phyloP scores from a whole-genome alignment of 2,113 vertebrate genomes.

The Andinoacara biseriatus region DNA sequence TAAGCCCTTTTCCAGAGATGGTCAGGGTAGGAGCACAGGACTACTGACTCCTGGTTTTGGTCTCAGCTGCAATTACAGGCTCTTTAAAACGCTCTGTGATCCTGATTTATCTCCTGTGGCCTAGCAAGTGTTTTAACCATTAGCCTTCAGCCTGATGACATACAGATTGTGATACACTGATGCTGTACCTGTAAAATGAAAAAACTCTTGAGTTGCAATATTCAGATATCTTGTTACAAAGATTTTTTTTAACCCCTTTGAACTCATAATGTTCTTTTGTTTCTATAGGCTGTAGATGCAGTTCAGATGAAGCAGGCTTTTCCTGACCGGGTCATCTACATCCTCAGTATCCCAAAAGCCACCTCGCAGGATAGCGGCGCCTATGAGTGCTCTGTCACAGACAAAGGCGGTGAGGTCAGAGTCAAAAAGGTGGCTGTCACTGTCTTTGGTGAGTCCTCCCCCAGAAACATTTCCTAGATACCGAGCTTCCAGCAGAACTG shows the following conservation, averaged over 20 bases:
- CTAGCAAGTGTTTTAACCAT: conserved; percentile 69
- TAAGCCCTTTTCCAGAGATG: conserved; percentile 70
- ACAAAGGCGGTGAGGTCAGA: conserved; percentile 78
- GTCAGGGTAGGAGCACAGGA: conserved; percentile 29
- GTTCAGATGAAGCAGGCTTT: conserved; percentile 58
- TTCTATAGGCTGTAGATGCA: conserved; percentile 69
- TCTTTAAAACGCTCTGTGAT: conserved; percentile 59
- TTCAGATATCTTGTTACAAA: conserved; percentile 17
- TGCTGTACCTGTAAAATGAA: conserved; percentile 34
- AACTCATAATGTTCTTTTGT: not conserved
- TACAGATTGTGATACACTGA: conserved; percentile 1
- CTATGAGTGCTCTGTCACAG: conserved; percentile 88
- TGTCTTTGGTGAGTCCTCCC: conserved; percentile 84
- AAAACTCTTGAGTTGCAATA: conserved; percentile 23
- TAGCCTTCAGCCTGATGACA: conserved; percentile 30
- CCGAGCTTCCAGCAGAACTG: not conserved
- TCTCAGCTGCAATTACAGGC: conserved; percentile 69
- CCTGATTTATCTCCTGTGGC: conserved; percentile 71
- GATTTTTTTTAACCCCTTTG: not conserved
- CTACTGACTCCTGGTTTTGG: conserved; percentile 57
- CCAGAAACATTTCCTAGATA: not conserved
- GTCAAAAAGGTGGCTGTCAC: conserved; percentile 82
- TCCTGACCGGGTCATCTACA: conserved; percentile 78
- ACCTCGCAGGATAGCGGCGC: conserved; percentile 87
- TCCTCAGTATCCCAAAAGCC: conserved; percentile 84